phyloP scores from a whole-genome alignment of 2,113 vertebrate species.

The Callithrix jacchus region DNA sequence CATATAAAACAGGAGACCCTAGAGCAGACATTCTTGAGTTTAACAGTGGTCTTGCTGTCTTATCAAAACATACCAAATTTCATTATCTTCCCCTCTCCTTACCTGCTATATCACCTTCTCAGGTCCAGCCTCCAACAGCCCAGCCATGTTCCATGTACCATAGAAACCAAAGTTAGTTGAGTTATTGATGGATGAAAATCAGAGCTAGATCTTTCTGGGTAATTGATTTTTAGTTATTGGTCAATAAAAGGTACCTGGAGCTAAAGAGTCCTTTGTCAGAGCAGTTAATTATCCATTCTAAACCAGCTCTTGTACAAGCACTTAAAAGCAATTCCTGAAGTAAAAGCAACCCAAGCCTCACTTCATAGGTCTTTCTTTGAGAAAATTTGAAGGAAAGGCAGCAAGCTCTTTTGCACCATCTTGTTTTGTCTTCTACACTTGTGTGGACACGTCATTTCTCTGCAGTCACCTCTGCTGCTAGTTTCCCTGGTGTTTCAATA shows the following conservation, averaged over 20 bases:
- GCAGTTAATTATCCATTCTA: conserved; percentile 61
- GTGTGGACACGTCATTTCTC: neutral
- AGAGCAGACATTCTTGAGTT: neutral
- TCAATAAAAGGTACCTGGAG: conserved; percentile 58
- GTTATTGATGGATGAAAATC: conserved; percentile 54
- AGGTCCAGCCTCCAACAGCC: neutral
- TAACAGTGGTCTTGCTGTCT: neutral
- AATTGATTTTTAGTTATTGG: conserved; percentile 74
- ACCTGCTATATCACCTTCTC: neutral
- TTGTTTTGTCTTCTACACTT: neutral
- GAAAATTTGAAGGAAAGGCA: neutral
- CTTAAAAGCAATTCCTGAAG: neutral
- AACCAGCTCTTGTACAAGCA: neutral
- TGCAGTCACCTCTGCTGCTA: neutral
- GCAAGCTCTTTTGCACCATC: neutral
- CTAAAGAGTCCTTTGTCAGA: conserved; percentile 62
- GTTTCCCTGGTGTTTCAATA: neutral
- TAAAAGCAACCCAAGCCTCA: neutral
- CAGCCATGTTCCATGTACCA: neutral
- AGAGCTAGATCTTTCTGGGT: conserved; percentile 55
- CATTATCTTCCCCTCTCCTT: neutral
- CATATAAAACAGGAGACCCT: neutral
- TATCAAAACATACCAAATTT: neutral
- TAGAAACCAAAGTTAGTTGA: conserved; percentile 38
- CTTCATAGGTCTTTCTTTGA: neutral